Evolutionary conservation across 2,888 invertebrate species (phyloP).

Genomic region (Hirudinaria manillensis): DNA sequence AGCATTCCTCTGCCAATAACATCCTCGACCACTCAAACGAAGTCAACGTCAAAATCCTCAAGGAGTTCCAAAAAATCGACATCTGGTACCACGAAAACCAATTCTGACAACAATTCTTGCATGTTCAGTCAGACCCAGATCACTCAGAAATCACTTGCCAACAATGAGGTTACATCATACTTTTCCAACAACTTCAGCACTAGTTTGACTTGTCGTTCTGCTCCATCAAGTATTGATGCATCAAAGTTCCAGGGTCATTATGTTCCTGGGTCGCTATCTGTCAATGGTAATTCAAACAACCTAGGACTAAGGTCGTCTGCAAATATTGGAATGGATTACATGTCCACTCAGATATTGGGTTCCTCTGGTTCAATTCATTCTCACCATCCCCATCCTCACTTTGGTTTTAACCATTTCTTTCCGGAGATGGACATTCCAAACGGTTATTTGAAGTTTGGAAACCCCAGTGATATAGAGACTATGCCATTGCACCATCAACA

Average conservation of each 20-base stretch:
- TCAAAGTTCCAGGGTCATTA: conserved; percentile 26
- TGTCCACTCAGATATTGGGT: conserved; percentile 26
- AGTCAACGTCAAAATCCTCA: conserved; percentile 23
- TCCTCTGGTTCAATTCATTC: conserved; percentile 24
- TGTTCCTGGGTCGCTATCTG: neutral
- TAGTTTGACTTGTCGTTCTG: neutral
- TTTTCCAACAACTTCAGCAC: conserved; percentile 13
- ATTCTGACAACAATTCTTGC: conserved; percentile 24
- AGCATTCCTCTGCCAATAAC: conserved; percentile 2
- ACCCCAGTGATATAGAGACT: conserved; percentile 9
- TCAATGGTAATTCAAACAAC: neutral
- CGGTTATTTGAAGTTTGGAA: conserved; percentile 26
- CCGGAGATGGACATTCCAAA: conserved; percentile 30
- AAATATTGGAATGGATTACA: conserved; percentile 24
- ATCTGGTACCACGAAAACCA: conserved; percentile 12
- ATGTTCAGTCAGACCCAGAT: conserved; percentile 22
- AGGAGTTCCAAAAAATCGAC: conserved; percentile 25
- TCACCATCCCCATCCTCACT: conserved; percentile 13
- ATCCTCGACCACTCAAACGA: conserved; percentile 6
- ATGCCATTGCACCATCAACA: conserved; percentile 25
- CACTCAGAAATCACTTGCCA: neutral
- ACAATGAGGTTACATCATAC: conserved; percentile 20
- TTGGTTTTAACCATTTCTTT: conserved; percentile 27
- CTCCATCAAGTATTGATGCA: neutral
- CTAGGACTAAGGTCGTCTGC: neutral